Base-by-base conservation (phyloP, 2,113 vertebrate species). In the Engraulis encrasicolus region DNA sequence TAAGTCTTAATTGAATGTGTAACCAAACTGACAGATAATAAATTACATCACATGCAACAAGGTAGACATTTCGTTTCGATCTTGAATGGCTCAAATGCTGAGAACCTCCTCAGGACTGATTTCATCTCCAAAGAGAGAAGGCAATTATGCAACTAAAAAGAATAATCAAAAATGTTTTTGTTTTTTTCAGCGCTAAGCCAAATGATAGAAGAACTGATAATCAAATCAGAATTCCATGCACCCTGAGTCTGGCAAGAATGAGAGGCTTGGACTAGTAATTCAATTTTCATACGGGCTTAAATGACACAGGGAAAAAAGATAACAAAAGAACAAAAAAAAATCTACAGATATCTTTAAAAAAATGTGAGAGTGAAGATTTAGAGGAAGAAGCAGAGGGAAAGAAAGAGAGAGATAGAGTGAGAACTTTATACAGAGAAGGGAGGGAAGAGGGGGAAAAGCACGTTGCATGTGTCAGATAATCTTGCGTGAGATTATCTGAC, bases 391-490 rank as follows among this genome's bases (percentile, higher is more conserved):
- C n/a, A n/a, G n/a, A n/a, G n/a, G n/a, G n/a, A n/a, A n/a, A n/a
- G n/a, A n/a, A n/a, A n/a, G n/a, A 95, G 92, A 80, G 81, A 84
- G 58, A 81, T 61, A 89, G 92, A 93, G 91, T 95, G 94, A 94
- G 91, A 94, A 9, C 40, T 71, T 71, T 71, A 78, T 31, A 89
- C 90, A 92, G 92, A 95, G 93, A 93, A 95, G 91, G 94, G 93
- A 95, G 91, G 94, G 12, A 93, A 95, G 93, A 94, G 91, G 94
- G 12, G 93, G 95, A 94, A 96, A 96, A 97, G 97, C 96, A 98
- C 97, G 97, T 98, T 96, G 97, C 97, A 97, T 97, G 96, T 95
- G 97, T 99, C 98, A 99, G 98, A 99, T 99, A 99, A 99, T 99
- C 98, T n/a, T 93, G 93, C 93, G 93, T 92, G 95, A 95, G 98